Evolutionary conservation across 2,113 vertebrate species (phyloP).

Genomic region (Trachemys scripta): DNA sequence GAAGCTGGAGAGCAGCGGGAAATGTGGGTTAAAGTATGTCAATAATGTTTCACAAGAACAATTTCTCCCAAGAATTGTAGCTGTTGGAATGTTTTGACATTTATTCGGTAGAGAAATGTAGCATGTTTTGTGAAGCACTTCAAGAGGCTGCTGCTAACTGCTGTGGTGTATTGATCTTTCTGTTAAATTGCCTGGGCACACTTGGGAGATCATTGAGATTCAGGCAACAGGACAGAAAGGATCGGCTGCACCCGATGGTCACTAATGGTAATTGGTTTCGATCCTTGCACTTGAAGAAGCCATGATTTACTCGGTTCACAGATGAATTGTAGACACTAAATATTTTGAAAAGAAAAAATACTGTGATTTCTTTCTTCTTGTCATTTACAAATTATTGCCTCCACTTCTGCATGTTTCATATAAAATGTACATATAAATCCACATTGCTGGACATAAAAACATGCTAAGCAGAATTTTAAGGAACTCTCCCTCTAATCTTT

Average conservation of each 20-base stretch:
- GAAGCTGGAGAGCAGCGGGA: conserved; percentile 84
- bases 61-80: conserved; percentile 90
- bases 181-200: conserved; percentile 94
- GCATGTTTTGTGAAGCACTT: conserved; percentile 88
- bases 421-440: conserved; percentile 30
- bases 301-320: conserved; percentile 87
- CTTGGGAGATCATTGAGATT: conserved; percentile 91
- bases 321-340: conserved; percentile 91
- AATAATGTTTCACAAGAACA: conserved; percentile 97
- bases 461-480: conserved; percentile 29
- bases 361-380: conserved; percentile 70
- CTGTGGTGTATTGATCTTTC: conserved; percentile 91
- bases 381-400: conserved; percentile 72
- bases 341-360: conserved; percentile 90
- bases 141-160: conserved; percentile 91
- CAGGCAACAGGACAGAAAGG: conserved; percentile 87
- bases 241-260: conserved; percentile 86
- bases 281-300: conserved; percentile 88
- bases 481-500: background rate
- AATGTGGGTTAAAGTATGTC: conserved; percentile 96
- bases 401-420: conserved; percentile 36
- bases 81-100: conserved; percentile 92
- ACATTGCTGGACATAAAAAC: conserved; percentile 9
- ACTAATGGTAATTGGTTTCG: conserved; percentile 99
- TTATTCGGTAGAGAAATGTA: conserved; percentile 88